Conservation (phyloP, 2,888 invertebrate species). For the Hirtodrosophila confusa region DNA sequence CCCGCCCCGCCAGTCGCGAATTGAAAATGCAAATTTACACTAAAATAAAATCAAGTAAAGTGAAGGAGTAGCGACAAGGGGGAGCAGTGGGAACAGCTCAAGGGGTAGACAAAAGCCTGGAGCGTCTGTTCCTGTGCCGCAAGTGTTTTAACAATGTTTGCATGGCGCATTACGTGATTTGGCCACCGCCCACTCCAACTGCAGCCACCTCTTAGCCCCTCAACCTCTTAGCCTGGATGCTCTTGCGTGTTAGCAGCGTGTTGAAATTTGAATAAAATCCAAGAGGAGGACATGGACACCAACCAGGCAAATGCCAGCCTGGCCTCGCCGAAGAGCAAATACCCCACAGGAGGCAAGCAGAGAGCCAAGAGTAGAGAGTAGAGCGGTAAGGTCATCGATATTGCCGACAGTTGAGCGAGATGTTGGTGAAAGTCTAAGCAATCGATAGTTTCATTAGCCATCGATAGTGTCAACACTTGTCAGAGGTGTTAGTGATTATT, state of each 20-base stretch:
- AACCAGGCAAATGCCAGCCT: no score
- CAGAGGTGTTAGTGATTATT: no score
- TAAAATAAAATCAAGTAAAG: constrained; percentile 60
- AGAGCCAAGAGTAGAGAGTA: not conserved
- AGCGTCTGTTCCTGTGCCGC: constrained; percentile 42
- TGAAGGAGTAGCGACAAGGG: not conserved
- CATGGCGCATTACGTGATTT: constrained; percentile 79
- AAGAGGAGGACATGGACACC: constrained; percentile 1
- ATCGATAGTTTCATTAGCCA: no score
- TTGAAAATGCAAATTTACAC: constrained; percentile 71
- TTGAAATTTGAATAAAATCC: constrained; percentile 74
- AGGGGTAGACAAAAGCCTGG: constrained; percentile 8
- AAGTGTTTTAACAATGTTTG: constrained; percentile 79
- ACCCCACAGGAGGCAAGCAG: not conserved
- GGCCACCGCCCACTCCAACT: constrained; percentile 51
- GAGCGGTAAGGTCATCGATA: no score
- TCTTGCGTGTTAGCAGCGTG: constrained; percentile 68
- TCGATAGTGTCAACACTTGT: no score
- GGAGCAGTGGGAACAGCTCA: not conserved
- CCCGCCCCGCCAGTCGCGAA: constrained; percentile 14
- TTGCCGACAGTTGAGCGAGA: no score
- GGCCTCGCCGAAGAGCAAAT: constrained; percentile 3
- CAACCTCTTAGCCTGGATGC: not conserved
- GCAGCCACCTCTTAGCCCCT: not conserved
- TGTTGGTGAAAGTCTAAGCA: no score